These are phyloP conservation scores for Thamnaconus septentrionalis DNA, from an alignment of 2,113 vertebrate genomes.

Conservation along the genomic window DNA sequence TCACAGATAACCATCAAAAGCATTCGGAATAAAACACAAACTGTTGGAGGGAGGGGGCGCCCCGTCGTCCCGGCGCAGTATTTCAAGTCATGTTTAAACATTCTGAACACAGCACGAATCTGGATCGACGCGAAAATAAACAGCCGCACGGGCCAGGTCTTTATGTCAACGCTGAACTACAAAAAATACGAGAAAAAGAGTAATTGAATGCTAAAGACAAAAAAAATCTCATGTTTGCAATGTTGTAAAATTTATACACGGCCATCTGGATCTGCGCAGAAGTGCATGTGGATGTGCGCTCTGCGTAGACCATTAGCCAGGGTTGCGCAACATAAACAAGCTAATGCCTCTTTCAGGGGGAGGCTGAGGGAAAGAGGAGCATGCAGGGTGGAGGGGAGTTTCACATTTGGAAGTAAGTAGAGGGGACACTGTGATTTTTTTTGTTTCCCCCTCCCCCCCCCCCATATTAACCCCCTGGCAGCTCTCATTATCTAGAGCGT, in stretches of 20 bases:
- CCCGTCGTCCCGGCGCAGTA: background rate
- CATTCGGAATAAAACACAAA: background rate
- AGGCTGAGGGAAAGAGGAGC: background rate
- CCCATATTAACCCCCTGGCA: slow-evolving; percentile 24
- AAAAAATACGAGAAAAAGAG: background rate
- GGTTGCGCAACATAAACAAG: background rate
- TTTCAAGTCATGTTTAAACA: background rate
- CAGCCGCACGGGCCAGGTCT: background rate
- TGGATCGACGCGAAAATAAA: background rate
- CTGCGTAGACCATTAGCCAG: background rate
- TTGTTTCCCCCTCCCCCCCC: too few relatives aligned
- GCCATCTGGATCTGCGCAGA: slow-evolving; percentile 5
- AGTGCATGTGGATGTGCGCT: background rate
- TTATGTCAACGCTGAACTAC: background rate
- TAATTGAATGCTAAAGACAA: background rate
- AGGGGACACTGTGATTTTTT: slow-evolving; percentile 6
- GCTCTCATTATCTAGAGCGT: slow-evolving; percentile 24
- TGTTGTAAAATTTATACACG: background rate
- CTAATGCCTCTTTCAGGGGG: background rate
- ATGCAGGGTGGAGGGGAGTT: background rate
- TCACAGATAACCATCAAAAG: slow-evolving; percentile 45
- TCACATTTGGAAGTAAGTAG: slow-evolving; percentile 10
- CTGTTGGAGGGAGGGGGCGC: background rate
- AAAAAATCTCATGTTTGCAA: background rate
- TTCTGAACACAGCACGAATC: background rate